These are phyloP conservation scores for Microtus oregoni DNA, from an alignment of 2,113 vertebrate species.

Conservation along the genomic window DNA sequence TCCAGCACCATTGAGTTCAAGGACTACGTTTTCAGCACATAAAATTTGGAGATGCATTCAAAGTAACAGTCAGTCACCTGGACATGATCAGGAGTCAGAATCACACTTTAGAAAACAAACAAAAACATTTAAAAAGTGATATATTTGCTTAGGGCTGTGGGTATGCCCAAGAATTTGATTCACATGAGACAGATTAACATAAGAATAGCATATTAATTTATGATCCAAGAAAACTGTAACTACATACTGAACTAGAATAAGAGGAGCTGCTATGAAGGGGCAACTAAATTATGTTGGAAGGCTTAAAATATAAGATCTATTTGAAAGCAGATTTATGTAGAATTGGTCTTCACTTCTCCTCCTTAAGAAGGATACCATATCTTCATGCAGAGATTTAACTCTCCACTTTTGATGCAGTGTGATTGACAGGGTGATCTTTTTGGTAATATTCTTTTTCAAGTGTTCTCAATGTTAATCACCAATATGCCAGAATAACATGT, in stretches of 20 bases:
- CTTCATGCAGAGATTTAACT: neutral
- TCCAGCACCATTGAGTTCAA: neutral
- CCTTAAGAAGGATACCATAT: neutral
- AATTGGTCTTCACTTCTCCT: neutral
- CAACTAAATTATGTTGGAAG: neutral
- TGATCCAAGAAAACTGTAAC: neutral
- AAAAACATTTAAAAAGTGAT: neutral
- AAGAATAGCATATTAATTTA: neutral
- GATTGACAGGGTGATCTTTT: neutral
- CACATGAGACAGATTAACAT: neutral
- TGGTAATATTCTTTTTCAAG: neutral
- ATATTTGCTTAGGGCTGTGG: neutral
- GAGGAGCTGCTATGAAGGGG: neutral
- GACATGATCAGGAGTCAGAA: neutral
- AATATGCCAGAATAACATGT: neutral
- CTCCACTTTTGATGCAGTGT: neutral
- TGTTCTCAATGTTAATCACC: neutral
- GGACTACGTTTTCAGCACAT: neutral
- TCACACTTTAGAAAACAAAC: neutral
- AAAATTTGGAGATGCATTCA: neutral
- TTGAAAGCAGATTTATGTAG: neutral
- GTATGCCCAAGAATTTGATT: neutral
- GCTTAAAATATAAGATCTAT: neutral
- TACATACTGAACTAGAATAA: neutral
- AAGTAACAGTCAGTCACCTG: neutral